Conservation (phyloP, 2,888 invertebrate genomes). For the Parnassius mnemosyne region DNA sequence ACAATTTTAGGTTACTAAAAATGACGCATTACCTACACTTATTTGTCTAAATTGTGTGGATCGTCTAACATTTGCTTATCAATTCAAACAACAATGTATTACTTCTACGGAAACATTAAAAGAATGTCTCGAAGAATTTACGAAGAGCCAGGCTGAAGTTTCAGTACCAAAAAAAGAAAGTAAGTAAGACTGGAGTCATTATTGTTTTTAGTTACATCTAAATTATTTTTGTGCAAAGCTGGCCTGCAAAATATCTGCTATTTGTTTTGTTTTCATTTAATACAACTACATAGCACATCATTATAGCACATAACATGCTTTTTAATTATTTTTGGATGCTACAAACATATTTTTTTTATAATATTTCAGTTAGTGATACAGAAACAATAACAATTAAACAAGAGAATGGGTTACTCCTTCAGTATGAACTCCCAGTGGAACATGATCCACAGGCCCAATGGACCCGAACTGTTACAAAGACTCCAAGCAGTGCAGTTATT, state of each 20-base stretch:
- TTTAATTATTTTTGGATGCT: no score
- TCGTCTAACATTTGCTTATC: conserved; percentile 69
- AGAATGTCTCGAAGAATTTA: conserved; percentile 74
- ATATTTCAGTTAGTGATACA: conserved; percentile 52
- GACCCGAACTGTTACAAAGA: conserved; percentile 58
- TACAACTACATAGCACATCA: no score
- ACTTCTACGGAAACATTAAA: conserved; percentile 72
- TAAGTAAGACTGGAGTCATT: conserved; percentile 31
- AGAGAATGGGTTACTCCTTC: conserved; percentile 72
- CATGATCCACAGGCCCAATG: conserved; percentile 67
- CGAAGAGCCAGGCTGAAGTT: conserved; percentile 62
- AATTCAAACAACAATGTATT: conserved; percentile 75
- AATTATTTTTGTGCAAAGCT: no score
- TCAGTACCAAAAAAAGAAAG: conserved; percentile 52
- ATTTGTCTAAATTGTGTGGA: conserved; percentile 76
- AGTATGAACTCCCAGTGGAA: conserved; percentile 74
- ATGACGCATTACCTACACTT: conserved; percentile 71
- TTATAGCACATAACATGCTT: no score
- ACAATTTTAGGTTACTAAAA: conserved; percentile 63
- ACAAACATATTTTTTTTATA: no score
- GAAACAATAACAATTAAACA: conserved; percentile 78
- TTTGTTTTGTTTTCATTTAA: no score
- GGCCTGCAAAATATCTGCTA: no score
- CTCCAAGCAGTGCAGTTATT: conserved; percentile 54
- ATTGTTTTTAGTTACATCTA: no score